phyloP scores from a whole-genome alignment of 1,140 invertebrate species.

The Calliopsis andreniformis region DNA sequence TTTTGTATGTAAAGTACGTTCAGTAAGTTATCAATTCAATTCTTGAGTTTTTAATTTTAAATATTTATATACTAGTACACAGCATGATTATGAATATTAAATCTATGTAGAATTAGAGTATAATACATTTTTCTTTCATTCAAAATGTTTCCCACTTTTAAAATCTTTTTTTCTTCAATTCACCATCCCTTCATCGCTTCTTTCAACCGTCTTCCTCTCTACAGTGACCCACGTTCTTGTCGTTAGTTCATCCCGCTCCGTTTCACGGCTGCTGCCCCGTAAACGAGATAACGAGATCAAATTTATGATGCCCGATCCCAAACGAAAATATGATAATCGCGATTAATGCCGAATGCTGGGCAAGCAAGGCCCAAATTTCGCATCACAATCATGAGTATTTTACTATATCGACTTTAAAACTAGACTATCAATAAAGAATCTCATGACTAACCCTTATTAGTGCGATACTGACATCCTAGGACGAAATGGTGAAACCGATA shows the following conservation, averaged over 20 bases:
- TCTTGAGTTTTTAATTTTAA: too few species aligned
- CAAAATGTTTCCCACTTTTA: slow-evolving; percentile 28
- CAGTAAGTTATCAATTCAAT: too few species aligned
- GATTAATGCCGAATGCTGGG: slow-evolving; percentile 74
- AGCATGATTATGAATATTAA: too few species aligned
- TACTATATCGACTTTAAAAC: too few species aligned
- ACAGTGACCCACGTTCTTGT: slow-evolving; percentile 39
- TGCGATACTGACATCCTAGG: too few species aligned
- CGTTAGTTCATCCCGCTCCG: slow-evolving; percentile 65
- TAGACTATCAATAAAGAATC: too few species aligned
- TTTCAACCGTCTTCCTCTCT: slow-evolving; percentile 31
- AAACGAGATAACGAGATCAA: slow-evolving; percentile 82
- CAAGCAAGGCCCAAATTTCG: slow-evolving; percentile 38
- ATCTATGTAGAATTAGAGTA: too few species aligned
- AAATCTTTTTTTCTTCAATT: slow-evolving; percentile 44
- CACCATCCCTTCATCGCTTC: slow-evolving; percentile 45
- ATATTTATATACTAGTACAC: too few species aligned
- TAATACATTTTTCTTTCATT: too few species aligned
- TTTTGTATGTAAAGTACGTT: too few species aligned
- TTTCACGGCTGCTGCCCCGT: slow-evolving; percentile 70
- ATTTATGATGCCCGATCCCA: slow-evolving; percentile 80
- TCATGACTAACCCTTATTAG: too few species aligned
- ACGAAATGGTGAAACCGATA: too few species aligned
- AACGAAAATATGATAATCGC: slow-evolving; percentile 81
- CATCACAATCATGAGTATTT: not conserved